Evolutionary conservation across 2,113 vertebrate genomes (phyloP).

Genomic region (Peromyscus polionotus): DNA sequence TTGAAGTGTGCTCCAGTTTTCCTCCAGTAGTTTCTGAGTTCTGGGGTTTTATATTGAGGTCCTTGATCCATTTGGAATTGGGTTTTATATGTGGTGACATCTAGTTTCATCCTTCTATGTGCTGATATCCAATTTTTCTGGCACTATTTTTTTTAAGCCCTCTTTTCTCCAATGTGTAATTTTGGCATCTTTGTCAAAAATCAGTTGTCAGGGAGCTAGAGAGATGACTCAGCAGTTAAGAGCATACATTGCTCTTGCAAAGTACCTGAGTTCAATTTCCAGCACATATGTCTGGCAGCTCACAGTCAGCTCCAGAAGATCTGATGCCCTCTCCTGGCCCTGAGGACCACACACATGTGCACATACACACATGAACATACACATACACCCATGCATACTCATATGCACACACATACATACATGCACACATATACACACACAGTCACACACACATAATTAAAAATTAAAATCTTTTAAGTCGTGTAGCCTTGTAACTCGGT

Average conservation of each 20-base stretch:
- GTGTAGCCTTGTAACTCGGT: background rate
- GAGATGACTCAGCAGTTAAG: background rate
- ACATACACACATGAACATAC: background rate
- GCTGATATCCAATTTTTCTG: background rate
- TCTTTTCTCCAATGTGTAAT: background rate
- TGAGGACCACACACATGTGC: background rate
- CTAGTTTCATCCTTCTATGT: background rate
- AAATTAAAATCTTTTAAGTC: background rate
- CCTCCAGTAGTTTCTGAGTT: background rate
- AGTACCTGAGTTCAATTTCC: background rate
- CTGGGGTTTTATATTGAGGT: background rate
- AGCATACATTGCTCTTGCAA: background rate
- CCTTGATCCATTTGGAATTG: background rate
- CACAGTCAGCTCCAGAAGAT: background rate
- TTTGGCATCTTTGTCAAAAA: background rate
- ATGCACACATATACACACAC: background rate
- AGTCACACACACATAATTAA: background rate
- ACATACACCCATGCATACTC: background rate
- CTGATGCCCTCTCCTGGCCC: background rate
- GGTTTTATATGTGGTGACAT: background rate
- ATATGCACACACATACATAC: background rate
- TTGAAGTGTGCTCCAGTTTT: background rate
- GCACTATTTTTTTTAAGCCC: background rate
- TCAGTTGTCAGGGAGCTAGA: background rate
- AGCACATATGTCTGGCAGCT: background rate